These are phyloP conservation scores for Rhinogobius similis DNA, from an alignment of 2,113 vertebrate genomes.

Conservation along the genomic window DNA sequence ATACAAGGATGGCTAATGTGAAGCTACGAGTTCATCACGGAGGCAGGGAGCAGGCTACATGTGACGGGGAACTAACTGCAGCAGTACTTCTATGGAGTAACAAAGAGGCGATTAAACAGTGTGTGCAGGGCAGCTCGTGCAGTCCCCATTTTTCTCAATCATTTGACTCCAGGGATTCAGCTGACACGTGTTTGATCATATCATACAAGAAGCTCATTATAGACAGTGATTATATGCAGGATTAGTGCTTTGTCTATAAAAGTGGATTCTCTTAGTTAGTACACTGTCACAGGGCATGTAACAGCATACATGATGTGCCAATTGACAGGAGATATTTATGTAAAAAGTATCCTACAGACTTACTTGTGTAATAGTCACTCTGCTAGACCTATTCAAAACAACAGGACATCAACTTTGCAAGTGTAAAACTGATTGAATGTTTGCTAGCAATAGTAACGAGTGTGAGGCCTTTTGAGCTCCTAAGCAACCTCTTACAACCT, in stretches of 20 bases:
- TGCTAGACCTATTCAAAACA: too few species aligned
- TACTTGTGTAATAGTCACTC: too few species aligned
- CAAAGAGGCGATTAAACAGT: constrained; percentile 25
- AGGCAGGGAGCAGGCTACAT: constrained; percentile 17
- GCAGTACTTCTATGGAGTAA: constrained; percentile 21
- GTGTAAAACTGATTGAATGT: too few species aligned
- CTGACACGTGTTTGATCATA: constrained; percentile 26
- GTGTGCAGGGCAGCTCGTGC: constrained; percentile 4
- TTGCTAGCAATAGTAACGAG: too few species aligned
- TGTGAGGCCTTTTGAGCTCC: too few species aligned
- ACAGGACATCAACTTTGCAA: too few species aligned
- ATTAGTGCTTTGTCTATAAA: constrained; percentile 19
- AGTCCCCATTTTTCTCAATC: constrained; percentile 8
- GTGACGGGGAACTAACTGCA: constrained; percentile 16
- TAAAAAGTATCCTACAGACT: not conserved
- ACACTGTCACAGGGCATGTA: constrained; percentile 17
- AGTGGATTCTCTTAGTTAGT: constrained; percentile 7
- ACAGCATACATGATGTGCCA: constrained; percentile 3
- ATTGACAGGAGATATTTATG: not conserved
- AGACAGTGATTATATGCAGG: constrained; percentile 10
- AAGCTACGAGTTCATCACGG: constrained; percentile 40
- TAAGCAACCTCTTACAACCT: too few species aligned
- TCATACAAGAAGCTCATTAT: constrained; percentile 23
- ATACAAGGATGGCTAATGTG: constrained; percentile 40
- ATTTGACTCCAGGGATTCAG: constrained; percentile 17